Percentiles rank a stretch among this genome's conserved stretches.
phyloP scores from a whole-genome alignment of 2,888 invertebrate genomes.

The Ornithoptera alexandrae region DNA sequence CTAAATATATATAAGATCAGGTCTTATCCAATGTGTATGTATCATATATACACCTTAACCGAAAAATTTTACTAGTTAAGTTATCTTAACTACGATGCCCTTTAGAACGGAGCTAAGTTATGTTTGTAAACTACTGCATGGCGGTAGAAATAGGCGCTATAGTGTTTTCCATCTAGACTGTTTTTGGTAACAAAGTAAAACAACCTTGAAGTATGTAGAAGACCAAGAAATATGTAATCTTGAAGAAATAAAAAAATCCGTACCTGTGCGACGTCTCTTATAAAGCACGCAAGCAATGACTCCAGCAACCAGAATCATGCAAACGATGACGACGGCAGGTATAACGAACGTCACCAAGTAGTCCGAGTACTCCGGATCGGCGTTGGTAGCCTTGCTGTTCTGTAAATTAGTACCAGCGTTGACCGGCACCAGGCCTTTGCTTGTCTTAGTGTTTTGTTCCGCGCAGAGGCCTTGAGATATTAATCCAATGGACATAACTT shows the following conservation, averaged over 20 bases:
- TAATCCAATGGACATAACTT: slow-evolving; percentile 82
- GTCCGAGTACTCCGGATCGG: slow-evolving; percentile 59
- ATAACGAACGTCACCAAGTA: slow-evolving; percentile 91
- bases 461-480: slow-evolving; percentile 82
- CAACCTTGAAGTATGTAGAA: too few species aligned
- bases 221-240: background rate
- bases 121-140: too few species aligned
- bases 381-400: slow-evolving; percentile 53
- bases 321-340: slow-evolving; percentile 92
- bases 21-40: too few species aligned
- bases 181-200: too few species aligned
- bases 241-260: background rate
- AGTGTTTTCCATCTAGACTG: too few species aligned
- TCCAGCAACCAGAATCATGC: slow-evolving; percentile 92
- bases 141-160: too few species aligned
- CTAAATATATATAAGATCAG: too few species aligned
- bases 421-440: slow-evolving; percentile 45
- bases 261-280: slow-evolving; percentile 89
- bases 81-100: background rate
- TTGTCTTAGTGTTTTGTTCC: slow-evolving; percentile 65
- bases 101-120: background rate
- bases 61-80: too few species aligned
- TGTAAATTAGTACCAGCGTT: slow-evolving; percentile 51
- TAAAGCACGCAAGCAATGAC: slow-evolving; percentile 94
- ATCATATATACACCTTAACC: too few species aligned